Evolutionary conservation across 2,888 invertebrate species (phyloP), one percentile per base, ranked within the genome.

Genomic region (Drosophila stalkeri): DNA sequence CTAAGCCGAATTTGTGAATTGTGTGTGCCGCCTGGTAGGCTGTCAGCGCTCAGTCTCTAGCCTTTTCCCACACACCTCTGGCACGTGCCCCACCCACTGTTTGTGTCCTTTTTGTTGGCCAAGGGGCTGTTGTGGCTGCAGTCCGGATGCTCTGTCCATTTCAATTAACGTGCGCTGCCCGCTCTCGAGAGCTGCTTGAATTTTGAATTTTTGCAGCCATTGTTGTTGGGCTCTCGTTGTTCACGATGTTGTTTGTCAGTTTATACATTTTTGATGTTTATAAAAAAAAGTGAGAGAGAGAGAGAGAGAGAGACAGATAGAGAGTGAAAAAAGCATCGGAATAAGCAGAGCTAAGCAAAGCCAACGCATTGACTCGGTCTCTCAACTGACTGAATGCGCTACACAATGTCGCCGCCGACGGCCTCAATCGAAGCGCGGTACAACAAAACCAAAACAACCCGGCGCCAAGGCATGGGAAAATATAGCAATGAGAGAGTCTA

Each of bases 71-170:
- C 9, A 18, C 46, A 23, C 14, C 46, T 23, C 46, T 23, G 46
- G 23, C 46, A 46, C 46, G 27, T 20, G 43, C 49, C 44, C 33
- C 46, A 2, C 16, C 46, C 46, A 23, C 46, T 23, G 46, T 16
- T 8, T 23, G 23, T 46, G 46, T 8, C 14, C 23, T 23, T 16
- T 43, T 23, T 23, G 46, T 16, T 46, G 77, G 59, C 51, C 60
- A 57, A 55, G 27, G 46, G 77, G 61, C 69, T 51, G 64, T 51
- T 56, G 59, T 60, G 66, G 68, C 70, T 89, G 81, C 90, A 83
- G 78, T 54, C 75, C 90, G 90, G 90, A 91, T 90, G 79, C 91
- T 51, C 51, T 90, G 90, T 91, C 90, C 90, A 91, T 90, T 91
- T 90, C 91, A 91, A 90, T 90, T 91, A 90, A 90, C 80, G 82